phyloP scores from a whole-genome alignment of 2,888 invertebrate species.

The Morpho helenor region DNA sequence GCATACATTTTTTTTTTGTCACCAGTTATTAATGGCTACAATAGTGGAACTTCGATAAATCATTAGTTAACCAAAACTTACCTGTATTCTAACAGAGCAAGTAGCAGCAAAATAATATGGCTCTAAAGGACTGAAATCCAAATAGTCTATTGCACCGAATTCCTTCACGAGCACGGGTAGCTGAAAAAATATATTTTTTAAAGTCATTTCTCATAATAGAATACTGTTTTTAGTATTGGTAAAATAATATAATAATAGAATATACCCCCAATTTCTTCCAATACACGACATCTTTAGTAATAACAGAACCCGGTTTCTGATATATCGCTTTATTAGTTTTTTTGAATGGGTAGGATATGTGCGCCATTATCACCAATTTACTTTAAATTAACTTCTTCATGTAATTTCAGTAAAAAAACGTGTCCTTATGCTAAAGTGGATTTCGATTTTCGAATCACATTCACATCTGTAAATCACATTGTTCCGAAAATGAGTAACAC shows the following conservation, averaged over 20 bases:
- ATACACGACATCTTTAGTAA: constrained; percentile 89
- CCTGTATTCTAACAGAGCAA: constrained; percentile 91
- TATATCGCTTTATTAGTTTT: constrained; percentile 85
- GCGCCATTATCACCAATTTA: constrained; percentile 45
- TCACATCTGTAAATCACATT: no score
- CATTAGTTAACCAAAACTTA: constrained; percentile 30
- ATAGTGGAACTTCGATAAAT: no score
- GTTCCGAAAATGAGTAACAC: no score
- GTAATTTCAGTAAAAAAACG: no score
- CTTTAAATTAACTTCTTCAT: no score
- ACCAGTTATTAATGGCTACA: no score
- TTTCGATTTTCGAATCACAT: no score
- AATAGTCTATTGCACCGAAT: constrained; percentile 93
- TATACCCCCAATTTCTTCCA: constrained; percentile 94
- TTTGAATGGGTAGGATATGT: constrained; percentile 80
- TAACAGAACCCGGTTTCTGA: constrained; percentile 81
- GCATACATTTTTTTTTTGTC: no score
- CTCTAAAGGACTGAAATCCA: constrained; percentile 93
- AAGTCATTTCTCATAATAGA: background rate
- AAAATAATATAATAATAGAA: constrained; percentile 1
- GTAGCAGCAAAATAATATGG: constrained; percentile 96
- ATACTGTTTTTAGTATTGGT: background rate
- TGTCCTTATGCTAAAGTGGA: no score
- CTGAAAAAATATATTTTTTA: constrained; percentile 52
- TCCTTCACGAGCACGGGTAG: constrained; percentile 93